Base-by-base conservation (phyloP, 1,140 invertebrate species). In the Stratiolaelaps scimitus region DNA sequence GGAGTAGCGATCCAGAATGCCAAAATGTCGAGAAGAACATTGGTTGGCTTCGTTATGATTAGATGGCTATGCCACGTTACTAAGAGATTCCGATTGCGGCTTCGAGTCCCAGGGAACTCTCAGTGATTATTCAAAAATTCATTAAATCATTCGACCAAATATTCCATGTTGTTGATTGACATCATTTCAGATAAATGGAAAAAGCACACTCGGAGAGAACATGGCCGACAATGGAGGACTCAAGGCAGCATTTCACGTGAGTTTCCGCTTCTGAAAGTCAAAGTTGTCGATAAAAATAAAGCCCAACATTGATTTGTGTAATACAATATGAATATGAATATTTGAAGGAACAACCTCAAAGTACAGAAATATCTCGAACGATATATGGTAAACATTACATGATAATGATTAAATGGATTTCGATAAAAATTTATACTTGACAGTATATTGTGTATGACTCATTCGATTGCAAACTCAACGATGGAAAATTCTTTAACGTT, bases 191-290 rank as follows among this genome's bases (percentile, higher is more conserved):
- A 74, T 88, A 0, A 88, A 87, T 73, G 86, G 86, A 34, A 87
- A 86, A 71, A 84, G 85, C 73, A 88, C 85, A 0, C 71, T 87
- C 40, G 78, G 78, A 47, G 90, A 93, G 75, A 94, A 93, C 72
- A 92, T 95, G 66, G 90, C 90, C 0, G 91, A 95, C 72, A 94
- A 94, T 76, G 91, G 90, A 5, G 91, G 90, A 0, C 76, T 95
- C 0, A 89, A 92, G 73, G 89, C 89, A 0, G 87, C 90, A 0
- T 93, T 85, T 75, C 84, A 90, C 67, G 76, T 77, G 71, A 72
- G 74, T 74, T 17, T 40, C 34, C 10, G 34, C 34, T 40, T 40
- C 10, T 10, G 34, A 4, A 40, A 40, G 10, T 40, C 4, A 40
- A 10, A 40, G 34, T 10, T n/a, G 26, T 64, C 19, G n/a, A 23